Percentiles rank a stretch among this genome's conserved stretches.
phyloP scores from a whole-genome alignment of 2,797 vertebrate species.

The Gastrophryne carolinensis region DNA sequence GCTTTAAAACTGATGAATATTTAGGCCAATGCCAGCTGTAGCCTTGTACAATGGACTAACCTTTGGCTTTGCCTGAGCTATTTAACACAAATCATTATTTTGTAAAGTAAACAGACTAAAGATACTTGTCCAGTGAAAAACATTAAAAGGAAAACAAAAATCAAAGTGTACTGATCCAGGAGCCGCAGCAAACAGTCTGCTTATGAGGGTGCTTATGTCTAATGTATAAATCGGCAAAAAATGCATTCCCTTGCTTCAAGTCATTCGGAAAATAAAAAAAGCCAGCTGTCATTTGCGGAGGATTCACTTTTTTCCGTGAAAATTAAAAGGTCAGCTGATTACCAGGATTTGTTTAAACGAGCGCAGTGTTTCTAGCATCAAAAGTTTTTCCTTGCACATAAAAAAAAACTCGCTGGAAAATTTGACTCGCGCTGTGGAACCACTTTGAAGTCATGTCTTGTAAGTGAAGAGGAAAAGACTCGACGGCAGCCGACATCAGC shows the following conservation, averaged over 20 bases:
- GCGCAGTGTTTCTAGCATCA: conserved; percentile 32
- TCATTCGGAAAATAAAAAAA: conserved; percentile 32
- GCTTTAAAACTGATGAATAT: no score
- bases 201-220: background rate
- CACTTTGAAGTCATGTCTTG: conserved; percentile 28
- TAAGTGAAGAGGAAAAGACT: conserved; percentile 2
- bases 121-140: conserved; percentile 8
- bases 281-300: conserved; percentile 33
- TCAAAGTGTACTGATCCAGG: conserved; percentile 5
- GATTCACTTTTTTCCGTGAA: conserved; percentile 15
- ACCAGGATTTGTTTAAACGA: conserved; percentile 25
- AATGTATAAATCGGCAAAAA: conserved; percentile 34
- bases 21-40: no score
- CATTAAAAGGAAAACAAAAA: background rate
- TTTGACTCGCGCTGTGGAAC: conserved; percentile 17
- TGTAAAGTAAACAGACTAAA: background rate
- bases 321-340: conserved; percentile 36
- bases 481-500: background rate
- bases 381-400: conserved; percentile 12
- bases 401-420: conserved; percentile 12
- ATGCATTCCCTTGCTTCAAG: conserved; percentile 19
- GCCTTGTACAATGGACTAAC: no score
- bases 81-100: conserved; percentile 14
- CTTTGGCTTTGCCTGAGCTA: no score
- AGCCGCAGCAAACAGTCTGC: conserved; percentile 12